Evolutionary conservation across 1,140 invertebrate genomes (phyloP), one percentile per base, ranked within the genome.

Genomic region (Ips nitidus): DNA sequence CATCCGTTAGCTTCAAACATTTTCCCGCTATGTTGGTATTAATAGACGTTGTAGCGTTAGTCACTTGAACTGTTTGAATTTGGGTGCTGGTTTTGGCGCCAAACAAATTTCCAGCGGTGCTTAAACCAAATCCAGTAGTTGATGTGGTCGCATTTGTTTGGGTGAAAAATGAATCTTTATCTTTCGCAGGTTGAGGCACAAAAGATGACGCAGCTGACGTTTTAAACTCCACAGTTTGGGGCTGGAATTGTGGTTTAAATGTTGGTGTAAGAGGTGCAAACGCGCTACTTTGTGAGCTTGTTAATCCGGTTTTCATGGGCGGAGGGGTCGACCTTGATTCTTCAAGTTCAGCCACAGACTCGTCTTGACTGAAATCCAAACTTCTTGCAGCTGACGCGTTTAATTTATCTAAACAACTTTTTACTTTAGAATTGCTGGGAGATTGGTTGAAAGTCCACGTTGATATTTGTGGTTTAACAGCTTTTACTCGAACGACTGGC

Each of bases 401-500:
- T 22, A 50, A 3, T 3, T 50, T 50, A 8, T 50, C 22, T 3
- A 50, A 50, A 50, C 6, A 50, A 6, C 22, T 22, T 3, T 50
- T 50, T 3, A 50, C 7, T 22, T 22, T 22, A 22, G 22, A 22
- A 22, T 22, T 69, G n/a, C 57, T 57, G 7, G 74, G 68, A 2
- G 74, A 71, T 37, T 64, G 60, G 52, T 69, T 65, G 7, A 74
- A 61, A 2, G 66, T 36, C 41, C 71, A 73, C 56, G 45, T 71
- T 3, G 71, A 66, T 22, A 77, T 50, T 66, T 77, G 73, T n/a
- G 78, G 76, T 66, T 76, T 79, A 4, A 65, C 66, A 5, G 63
- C 62, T 38, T 66, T 67, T 41, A 79, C 69, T 55, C 70, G 63
- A 2, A 70, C 50, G 36, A 78, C 62, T 41, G 74, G 63, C 52